Evolutionary conservation across 1,140 invertebrate species (phyloP), one percentile per base, ranked within the genome.

Genomic region (Caenorhabditis latens): DNA sequence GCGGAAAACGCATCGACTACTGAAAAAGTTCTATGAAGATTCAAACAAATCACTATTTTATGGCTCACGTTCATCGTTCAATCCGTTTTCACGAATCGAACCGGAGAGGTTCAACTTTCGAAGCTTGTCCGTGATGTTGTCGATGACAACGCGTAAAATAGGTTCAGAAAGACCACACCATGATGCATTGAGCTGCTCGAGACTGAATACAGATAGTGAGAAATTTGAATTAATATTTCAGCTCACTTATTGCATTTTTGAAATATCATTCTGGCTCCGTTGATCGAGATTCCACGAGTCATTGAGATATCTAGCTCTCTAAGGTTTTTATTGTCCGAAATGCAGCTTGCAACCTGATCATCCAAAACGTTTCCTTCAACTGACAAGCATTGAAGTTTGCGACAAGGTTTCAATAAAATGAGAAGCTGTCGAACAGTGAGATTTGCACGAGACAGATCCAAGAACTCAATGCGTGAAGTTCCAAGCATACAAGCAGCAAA

Each of bases 321-420:
- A 24, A 79, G 71, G 9, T 50, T 24, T 4, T n/a, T n/a, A 43
- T 79, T 79, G 7, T 6, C 19, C 8, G 71, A 21, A 50, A 79
- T 50, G 46, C 46, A 79, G 6, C 11, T 50, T 13, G 71, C 71
- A 6, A 79, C 46, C 2, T 79, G 46, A 24, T 79, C n/a, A 53
- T 50, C n/a, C 46, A 79, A 21, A 50, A 50, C 7, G 21, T 79
- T 79, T 50, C 71, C 71, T 79, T 79, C 71, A 53, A 79, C 21
- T 9, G 71, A 79, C 46, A 79, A 32, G 11, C 43, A 79, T 50
- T 48, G 13, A 21, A 79, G 71, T 42, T 79, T 79, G 1, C 13
- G 46, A 46, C 71, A 79, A 5, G 71, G 71, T 24, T 79, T 79
- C 46, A 79, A 32, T 4, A 79, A 16, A 24, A 79, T 79, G 1